Evolutionary conservation across 2,113 vertebrate species (phyloP), one percentile per base, ranked within the genome.

Genomic region (Tragelaphus imberbis): DNA sequence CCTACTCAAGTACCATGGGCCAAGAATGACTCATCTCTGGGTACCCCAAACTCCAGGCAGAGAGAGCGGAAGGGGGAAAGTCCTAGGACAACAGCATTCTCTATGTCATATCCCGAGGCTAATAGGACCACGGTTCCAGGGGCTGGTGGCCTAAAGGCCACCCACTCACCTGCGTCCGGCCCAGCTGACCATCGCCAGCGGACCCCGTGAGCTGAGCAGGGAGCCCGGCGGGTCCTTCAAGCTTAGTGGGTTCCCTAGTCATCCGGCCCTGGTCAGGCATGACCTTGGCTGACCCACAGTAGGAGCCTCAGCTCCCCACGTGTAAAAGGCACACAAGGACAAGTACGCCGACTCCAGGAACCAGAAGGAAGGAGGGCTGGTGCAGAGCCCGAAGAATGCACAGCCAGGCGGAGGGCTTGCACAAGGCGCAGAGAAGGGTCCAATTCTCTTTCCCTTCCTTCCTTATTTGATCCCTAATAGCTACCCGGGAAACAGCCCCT

Each of bases 101-200:
- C 59, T 15, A 0, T 16, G 40, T 44, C 7, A 0, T 7, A 27
- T 2, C n/a, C 11, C n/a, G 12, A 16, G 17, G 55, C 11, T 11
- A 53, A 11, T 0, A 40, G 30, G 19, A 59, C 4, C 5, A 80
- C 21, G 21, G 44, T 61, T 15, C 49, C 79, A 16, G 12, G 6
- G 25, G 10, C 33, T 6, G 11, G n/a, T 4, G 6, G 11, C 84
- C 40, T 2, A 11, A 53, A 27, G 33, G 59, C 30, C 11, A 19
- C 15, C 9, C 11, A 10, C 47, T 14, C 10, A 11, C 33, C 89
- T 25, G 85, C 13, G 13, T 15, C 47, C 4, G 30, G 21, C 14
- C 44, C 61, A n/a, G 61, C 30, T 25, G 14, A 2, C 23, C 0
- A 1, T n/a, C 6, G 1, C 33, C 30, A 12, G 47, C 10, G 2